phyloP scores from a whole-genome alignment of 2,797 vertebrate genomes.

The Ctenochaetus hawaiiensis region DNA sequence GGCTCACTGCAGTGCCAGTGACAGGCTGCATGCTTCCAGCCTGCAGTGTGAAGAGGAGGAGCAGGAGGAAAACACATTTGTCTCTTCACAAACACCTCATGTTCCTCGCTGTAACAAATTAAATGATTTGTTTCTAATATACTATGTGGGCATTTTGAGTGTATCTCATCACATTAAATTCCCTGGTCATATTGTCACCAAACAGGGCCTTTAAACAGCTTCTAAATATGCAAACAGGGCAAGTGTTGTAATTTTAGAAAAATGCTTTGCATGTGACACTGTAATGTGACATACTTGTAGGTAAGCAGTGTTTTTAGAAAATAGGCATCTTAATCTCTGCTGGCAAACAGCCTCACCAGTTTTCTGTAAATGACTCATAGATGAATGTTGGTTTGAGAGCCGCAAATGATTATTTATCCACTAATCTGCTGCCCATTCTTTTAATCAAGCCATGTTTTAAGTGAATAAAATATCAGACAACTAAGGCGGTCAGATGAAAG shows the following conservation, averaged over 20 bases:
- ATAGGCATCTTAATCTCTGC: neutral
- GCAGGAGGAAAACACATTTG: constrained; percentile 42
- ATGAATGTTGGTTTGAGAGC: neutral
- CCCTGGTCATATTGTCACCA: neutral
- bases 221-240: neutral
- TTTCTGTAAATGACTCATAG: constrained; percentile 34
- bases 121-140: constrained; percentile 13
- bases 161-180: neutral
- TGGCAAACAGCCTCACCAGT: neutral
- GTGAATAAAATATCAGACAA: neutral
- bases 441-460: neutral
- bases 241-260: no score
- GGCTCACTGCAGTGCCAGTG: constrained; percentile 74
- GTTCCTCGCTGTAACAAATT: constrained; percentile 28
- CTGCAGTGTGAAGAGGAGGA: constrained; percentile 59
- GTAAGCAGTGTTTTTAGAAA: neutral
- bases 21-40: constrained; percentile 69
- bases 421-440: neutral
- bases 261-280: neutral
- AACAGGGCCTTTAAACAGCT: neutral
- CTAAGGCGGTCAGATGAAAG: neutral
- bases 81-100: constrained; percentile 28
- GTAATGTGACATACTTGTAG: neutral
- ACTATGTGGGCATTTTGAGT: neutral
- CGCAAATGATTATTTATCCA: neutral